phyloP scores from a whole-genome alignment of 2,797 vertebrate species.

The Apogon talboti region DNA sequence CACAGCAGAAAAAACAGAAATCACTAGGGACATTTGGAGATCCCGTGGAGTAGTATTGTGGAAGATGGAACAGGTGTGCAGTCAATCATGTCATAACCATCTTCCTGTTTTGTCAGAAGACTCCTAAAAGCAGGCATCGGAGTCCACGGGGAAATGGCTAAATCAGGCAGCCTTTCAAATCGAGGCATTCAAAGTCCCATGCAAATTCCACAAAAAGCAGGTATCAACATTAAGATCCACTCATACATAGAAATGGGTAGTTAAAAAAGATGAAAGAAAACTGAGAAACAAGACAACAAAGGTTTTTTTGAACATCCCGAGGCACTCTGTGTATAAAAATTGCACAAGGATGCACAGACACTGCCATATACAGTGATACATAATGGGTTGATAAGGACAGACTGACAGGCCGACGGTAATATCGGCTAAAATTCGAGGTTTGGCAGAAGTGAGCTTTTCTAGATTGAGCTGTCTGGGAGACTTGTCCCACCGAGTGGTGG shows the following conservation, averaged over 20 bases:
- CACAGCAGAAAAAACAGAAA: neutral
- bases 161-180: conserved; percentile 28
- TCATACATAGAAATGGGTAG: neutral
- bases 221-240: conserved; percentile 29
- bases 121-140: conserved; percentile 39
- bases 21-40: neutral
- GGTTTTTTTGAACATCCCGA: neutral
- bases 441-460: conserved; percentile 34
- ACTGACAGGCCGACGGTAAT: conserved; percentile 44
- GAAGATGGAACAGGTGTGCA: conserved; percentile 38
- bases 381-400: conserved; percentile 41
- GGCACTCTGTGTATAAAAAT: conserved; percentile 7
- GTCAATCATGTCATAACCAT: conserved; percentile 35
- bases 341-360: conserved; percentile 6
- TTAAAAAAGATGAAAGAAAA: conserved; percentile 14
- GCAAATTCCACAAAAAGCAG: conserved; percentile 37
- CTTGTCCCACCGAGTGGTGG: conserved; percentile 40
- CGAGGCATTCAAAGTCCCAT: conserved; percentile 19
- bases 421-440: conserved; percentile 37
- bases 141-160: conserved; percentile 23
- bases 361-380: neutral
- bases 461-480: conserved; percentile 66
- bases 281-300: neutral
- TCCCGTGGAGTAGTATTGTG: conserved; percentile 9
- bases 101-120: conserved; percentile 23